Evolutionary conservation across 2,888 invertebrate species (phyloP).

Genomic region (Sylvicola fuscatus): DNA sequence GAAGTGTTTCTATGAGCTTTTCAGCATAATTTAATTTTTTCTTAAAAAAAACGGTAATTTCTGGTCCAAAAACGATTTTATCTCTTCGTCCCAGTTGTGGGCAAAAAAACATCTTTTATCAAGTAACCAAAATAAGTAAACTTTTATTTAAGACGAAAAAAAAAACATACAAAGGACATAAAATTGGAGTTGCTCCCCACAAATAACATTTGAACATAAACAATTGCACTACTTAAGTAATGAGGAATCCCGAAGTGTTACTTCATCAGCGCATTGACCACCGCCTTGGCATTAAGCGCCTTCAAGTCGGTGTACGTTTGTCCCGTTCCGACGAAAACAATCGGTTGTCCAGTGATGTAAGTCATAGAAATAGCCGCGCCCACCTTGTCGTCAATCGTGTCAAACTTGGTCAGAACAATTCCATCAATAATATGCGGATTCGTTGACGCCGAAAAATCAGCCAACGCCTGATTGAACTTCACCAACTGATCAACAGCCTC

Average conservation of each 20-base stretch:
- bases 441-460: constrained; percentile 61
- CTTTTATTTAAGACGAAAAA: no score
- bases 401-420: constrained; percentile 97
- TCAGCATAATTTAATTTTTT: no score
- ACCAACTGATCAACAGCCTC: constrained; percentile 98
- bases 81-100: no score
- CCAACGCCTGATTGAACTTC: constrained; percentile 95
- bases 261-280: constrained; percentile 91
- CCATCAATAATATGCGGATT: constrained; percentile 93
- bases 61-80: no score
- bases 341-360: constrained; percentile 98
- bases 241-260: constrained; percentile 16
- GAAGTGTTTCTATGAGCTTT: no score
- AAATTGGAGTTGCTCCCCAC: no score
- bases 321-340: constrained; percentile 65
- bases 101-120: no score
- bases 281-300: constrained; percentile 87
- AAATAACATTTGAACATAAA: no score
- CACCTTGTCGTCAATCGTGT: constrained; percentile 98
- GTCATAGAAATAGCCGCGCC: constrained; percentile 99
- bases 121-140: no score
- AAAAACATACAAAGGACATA: no score
- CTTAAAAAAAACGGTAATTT: no score
- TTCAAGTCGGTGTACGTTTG: constrained; percentile 98
- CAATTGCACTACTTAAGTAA: no score